phyloP scores from a whole-genome alignment of 2,797 vertebrate species.

The Pachyuromys duprasi region DNA sequence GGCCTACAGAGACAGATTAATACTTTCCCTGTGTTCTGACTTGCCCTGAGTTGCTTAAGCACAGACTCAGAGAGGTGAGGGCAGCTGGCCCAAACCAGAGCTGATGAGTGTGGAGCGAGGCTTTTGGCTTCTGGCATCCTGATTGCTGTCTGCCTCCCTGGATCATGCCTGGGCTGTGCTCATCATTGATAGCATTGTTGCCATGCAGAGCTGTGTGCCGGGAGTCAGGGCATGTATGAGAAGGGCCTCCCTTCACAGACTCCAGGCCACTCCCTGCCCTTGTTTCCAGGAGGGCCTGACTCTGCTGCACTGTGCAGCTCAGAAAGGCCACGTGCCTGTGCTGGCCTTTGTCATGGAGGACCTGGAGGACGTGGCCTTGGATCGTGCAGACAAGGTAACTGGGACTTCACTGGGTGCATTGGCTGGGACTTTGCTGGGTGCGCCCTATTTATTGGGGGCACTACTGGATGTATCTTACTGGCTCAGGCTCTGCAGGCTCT shows the following conservation, averaged over 20 bases:
- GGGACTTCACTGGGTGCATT: background rate
- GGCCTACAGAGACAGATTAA: background rate
- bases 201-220: background rate
- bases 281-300: slow-evolving; percentile 90
- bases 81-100: background rate
- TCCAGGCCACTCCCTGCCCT: background rate
- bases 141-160: background rate
- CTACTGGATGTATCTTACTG: background rate
- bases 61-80: background rate
- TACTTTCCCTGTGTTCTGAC: background rate
- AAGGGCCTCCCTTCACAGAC: slow-evolving; percentile 42
- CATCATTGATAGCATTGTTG: background rate
- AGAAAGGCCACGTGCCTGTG: slow-evolving; percentile 90
- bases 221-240: background rate
- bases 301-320: slow-evolving; percentile 93
- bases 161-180: background rate
- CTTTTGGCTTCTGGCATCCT: background rate
- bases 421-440: background rate
- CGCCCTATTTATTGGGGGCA: background rate
- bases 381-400: slow-evolving; percentile 91
- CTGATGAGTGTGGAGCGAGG: background rate
- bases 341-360: slow-evolving; percentile 93
- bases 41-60: background rate
- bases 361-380: slow-evolving; percentile 91
- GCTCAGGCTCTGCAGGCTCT: background rate